Evolutionary conservation across 2,797 vertebrate species (phyloP), one percentile per base, ranked within the genome.

Genomic region (Oryzias sinensis): DNA sequence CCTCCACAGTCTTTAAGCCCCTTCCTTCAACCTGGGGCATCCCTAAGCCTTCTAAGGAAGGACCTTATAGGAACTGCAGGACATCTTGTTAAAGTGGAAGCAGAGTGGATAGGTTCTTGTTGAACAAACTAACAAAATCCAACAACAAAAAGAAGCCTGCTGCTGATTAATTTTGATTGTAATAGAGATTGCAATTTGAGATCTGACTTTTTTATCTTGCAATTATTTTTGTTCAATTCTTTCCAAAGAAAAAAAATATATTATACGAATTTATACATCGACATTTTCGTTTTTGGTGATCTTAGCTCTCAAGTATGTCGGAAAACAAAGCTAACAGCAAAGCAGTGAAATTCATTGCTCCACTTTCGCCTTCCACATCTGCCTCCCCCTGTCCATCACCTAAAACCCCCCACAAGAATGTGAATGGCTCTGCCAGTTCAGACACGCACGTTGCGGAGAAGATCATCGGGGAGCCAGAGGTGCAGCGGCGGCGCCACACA

Each of bases 401-500:
- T 59, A 84, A 68, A 65, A 79, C 76, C 64, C 72, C 77, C 7
- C 92, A 93, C 15, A 91, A 92, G 79, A 94, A 95, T 84, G 94
- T 96, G 89, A 98, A 97, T 72, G 93, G 95, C 62, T 92, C 95
- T 18, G 81, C 86, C 54, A 94, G 95, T 88, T 97, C 95, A 40
- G 95, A 96, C 86, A 86, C 94, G 54, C 92, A 94, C 1, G 80
- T 94, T 22, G 93, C 90, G 14, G 95, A 94, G 73, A 92, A 91
- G 55, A 84, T 94, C 20, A 78, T 76, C 17, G 83, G 51, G 8
- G 66, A 85, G 37, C 77, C 93, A 0, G 95, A 93, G 71, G 95
- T 98, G 73, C 93, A 91, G 43, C 94, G 95, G 0, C 93, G 97
- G 59, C 95, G 96, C 55, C 97, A 99, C 90, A 99, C 97, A 0